Conservation (phyloP, 2,113 vertebrate genomes). For the Arizona elegans region DNA sequence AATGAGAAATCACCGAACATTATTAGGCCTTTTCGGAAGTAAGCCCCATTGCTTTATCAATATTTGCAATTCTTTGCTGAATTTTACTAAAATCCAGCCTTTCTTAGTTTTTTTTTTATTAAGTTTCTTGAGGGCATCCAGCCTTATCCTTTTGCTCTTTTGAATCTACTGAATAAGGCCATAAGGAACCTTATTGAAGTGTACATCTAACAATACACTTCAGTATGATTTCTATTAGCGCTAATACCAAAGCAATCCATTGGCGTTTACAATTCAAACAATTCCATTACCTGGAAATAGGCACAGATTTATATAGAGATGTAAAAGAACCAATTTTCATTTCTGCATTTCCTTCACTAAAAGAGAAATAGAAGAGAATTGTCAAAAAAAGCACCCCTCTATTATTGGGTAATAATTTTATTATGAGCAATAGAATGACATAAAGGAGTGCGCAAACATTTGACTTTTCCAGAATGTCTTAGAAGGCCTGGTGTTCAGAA, state of each 20-base stretch:
- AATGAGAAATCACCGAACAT: background rate
- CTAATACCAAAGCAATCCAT: background rate
- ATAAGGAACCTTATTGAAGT: background rate
- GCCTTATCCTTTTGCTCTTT: background rate
- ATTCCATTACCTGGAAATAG: slow-evolving; percentile 30
- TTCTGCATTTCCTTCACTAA: background rate
- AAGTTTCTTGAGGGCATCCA: background rate
- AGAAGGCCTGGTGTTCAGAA: background rate
- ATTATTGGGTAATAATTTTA: background rate
- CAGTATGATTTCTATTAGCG: background rate
- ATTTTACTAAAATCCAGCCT: background rate
- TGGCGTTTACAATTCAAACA: background rate
- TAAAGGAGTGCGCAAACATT: background rate
- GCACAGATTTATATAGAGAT: background rate
- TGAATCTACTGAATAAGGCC: background rate
- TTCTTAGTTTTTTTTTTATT: background rate
- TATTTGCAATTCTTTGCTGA: background rate
- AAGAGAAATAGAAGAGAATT: slow-evolving; percentile 10
- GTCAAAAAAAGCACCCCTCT: background rate
- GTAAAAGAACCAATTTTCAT: background rate
- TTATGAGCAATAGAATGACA: background rate
- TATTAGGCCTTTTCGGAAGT: background rate
- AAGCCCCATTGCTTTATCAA: background rate
- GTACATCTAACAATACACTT: background rate
- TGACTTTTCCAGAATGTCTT: background rate